These are phyloP conservation scores for Macropodus opercularis DNA, from an alignment of 2,797 vertebrate genomes.

Conservation along the genomic window DNA sequence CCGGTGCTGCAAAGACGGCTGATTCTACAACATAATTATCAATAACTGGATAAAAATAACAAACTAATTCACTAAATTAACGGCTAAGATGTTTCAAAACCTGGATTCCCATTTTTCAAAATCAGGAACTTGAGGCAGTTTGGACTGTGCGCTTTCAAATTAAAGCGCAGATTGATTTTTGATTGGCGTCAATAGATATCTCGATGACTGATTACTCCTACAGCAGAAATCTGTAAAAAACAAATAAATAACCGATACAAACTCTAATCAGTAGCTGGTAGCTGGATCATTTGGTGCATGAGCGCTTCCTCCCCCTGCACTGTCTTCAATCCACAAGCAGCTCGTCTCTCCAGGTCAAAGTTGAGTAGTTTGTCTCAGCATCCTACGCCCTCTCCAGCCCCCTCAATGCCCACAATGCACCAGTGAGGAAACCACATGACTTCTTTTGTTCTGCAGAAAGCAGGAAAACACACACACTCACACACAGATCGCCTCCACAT, in stretches of 20 bases:
- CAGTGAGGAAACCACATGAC: slow-evolving; percentile 72
- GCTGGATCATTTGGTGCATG: slow-evolving; percentile 15
- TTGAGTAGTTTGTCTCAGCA: slow-evolving; percentile 70
- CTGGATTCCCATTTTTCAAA: not conserved
- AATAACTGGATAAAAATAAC: not conserved
- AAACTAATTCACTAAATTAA: slow-evolving; percentile 8
- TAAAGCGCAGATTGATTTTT: slow-evolving; percentile 35
- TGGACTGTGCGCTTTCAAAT: slow-evolving; percentile 14
- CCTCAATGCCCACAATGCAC: slow-evolving; percentile 69
- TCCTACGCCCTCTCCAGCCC: slow-evolving; percentile 50
- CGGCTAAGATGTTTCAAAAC: not conserved
- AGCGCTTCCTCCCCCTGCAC: slow-evolving; percentile 67
- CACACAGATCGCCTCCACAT: slow-evolving; percentile 17
- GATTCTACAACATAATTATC: slow-evolving; percentile 10
- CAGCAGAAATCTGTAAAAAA: slow-evolving; percentile 34
- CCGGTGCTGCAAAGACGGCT: not conserved
- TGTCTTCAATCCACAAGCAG: slow-evolving; percentile 56
- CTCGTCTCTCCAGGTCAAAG: slow-evolving; percentile 78
- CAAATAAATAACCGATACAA: slow-evolving; percentile 53
- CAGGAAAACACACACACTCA: slow-evolving; percentile 61
- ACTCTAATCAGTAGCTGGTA: slow-evolving; percentile 50
- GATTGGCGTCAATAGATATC: slow-evolving; percentile 31
- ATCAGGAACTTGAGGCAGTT: not conserved
- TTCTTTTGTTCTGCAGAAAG: slow-evolving; percentile 69
- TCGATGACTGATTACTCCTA: slow-evolving; percentile 29